Conservation (phyloP, 2,888 invertebrate genomes). For the Odontocolon sp. region DNA sequence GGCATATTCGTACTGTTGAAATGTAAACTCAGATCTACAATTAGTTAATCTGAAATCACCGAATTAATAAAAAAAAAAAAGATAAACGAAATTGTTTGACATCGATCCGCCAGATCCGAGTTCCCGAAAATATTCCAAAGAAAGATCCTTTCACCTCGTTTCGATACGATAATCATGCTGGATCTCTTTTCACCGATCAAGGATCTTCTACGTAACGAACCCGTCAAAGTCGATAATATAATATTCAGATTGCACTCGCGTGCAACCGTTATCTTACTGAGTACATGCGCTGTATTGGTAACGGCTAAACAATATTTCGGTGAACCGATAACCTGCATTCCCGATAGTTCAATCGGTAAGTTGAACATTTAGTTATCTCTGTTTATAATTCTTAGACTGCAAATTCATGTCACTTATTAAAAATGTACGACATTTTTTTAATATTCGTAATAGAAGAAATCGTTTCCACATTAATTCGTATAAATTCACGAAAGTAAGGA, state of each 20-base stretch:
- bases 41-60: too few relatives aligned
- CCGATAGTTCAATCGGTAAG: constrained; percentile 65
- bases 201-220: constrained; percentile 65
- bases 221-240: constrained; percentile 61
- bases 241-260: constrained; percentile 72
- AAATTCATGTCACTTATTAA: background rate
- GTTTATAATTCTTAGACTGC: background rate
- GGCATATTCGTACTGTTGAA: too few relatives aligned
- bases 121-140: too few relatives aligned
- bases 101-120: too few relatives aligned
- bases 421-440: background rate
- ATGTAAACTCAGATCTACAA: too few relatives aligned
- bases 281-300: constrained; percentile 71
- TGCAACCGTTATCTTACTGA: constrained; percentile 70
- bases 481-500: background rate
- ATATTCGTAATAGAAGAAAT: background rate
- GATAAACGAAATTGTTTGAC: too few relatives aligned
- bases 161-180: constrained; percentile 58
- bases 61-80: too few relatives aligned
- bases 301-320: constrained; percentile 75
- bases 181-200: constrained; percentile 70
- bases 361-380: background rate
- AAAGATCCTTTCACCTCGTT: too few relatives aligned
- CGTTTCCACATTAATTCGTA: background rate
- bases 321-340: constrained; percentile 76